Base-by-base conservation (phyloP, 2,113 vertebrate species). In the Gorsachius goisagi region DNA sequence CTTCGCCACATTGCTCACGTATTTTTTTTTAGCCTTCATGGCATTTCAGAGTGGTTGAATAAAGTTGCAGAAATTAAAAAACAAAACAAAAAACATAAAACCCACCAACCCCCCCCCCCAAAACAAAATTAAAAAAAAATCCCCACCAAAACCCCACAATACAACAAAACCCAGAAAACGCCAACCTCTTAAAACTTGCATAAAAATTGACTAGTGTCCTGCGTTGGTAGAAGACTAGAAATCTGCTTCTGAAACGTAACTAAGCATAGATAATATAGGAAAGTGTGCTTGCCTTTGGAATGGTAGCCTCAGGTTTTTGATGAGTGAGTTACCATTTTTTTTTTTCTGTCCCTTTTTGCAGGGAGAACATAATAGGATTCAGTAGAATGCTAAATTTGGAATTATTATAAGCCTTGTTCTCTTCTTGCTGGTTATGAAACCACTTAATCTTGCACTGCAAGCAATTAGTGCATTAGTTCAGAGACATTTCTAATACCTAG, bases 61-160 rank as follows among this genome's bases (percentile, higher is more conserved):
- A 21, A 71, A 71, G 37, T 32, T 78, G 21, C 45, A 47, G 49
- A 88, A 91, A 32, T 69, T 20, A 11, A 35, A 73, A 85, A 44
- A 22, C 4, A 62, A n/a, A 35, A 60, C 7, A 4, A 32, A 20
- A 53, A 6, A 26, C 50, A 24, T 26, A 27, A 52, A 59, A 13
- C 0, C 4, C 6, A 5, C 17, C 5, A 27, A 22, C 18, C 19
- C 27, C 4, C 7, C 0, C 5, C 14, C 23, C 27, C 39, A 20
- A 44, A 15, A 41, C 41, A 22, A 60, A 62, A 6, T 10, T 20
- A 11, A 30, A 9, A 39, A 14, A 47, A 35, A 76, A 35, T 33
- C 27, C 15, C 23, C 9, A 47, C 11, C 11, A n/a, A 50, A 69
- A 35, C 3, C 5, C 33, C 5, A 8, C 12, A 60, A 44, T 2